Conservation (phyloP, 2,113 vertebrate species). For the Caloenas nicobarica region DNA sequence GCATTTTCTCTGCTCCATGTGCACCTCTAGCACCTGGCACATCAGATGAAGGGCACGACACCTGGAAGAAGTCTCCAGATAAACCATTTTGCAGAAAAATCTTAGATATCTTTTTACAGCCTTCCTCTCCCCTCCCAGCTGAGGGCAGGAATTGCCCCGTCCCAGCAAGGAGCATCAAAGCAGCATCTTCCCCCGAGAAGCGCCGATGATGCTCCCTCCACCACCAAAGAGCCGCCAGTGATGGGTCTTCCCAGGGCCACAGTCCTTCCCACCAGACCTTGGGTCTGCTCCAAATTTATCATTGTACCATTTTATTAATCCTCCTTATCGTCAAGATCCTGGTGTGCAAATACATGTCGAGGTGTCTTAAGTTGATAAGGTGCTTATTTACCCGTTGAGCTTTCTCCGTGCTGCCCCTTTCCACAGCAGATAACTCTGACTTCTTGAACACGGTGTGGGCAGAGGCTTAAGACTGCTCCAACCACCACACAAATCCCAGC, state of each 20-base stretch:
- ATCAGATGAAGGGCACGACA: accelerated
- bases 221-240: neutral
- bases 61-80: neutral
- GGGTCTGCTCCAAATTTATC: neutral
- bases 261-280: neutral
- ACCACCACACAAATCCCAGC: neutral
- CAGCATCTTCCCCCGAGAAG: neutral
- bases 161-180: neutral
- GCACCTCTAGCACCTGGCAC: neutral
- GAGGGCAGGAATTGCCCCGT: neutral
- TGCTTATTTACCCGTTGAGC: neutral
- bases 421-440: neutral
- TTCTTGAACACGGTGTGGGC: accelerated
- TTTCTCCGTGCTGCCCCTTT: neutral
- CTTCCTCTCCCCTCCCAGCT: neutral
- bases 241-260: neutral
- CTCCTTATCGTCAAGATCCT: neutral
- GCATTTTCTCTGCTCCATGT: accelerated
- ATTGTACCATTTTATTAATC: neutral
- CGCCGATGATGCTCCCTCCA: neutral
- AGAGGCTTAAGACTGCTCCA: neutral
- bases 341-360: neutral
- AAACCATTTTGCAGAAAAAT: neutral
- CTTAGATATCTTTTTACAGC: too few relatives aligned
- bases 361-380: neutral